Evolutionary conservation across 2,888 invertebrate genomes (phyloP), one percentile per base, ranked within the genome.

Genomic region (Eristalis intricaria): DNA sequence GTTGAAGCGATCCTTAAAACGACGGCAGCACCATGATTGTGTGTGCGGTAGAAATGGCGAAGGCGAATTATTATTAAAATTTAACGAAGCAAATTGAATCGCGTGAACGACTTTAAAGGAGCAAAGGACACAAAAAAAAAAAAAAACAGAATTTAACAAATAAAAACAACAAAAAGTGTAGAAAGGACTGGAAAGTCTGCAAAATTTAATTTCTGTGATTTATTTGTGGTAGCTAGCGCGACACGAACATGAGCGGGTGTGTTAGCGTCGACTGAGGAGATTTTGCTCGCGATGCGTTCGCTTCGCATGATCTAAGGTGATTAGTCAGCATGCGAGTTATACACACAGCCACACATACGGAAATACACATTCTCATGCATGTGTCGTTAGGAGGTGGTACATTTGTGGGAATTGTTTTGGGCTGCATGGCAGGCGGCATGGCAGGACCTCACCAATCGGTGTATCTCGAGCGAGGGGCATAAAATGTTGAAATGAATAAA

Each of bases 71-170:
- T 86, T 86, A 86, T 86, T 86, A 86, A 86, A 86, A 86, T 86
- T 86, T 82, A 86, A 86, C 86, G 86, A 86, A 86, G 86, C 86
- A 86, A 86, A 86, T 86, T 86, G 86, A 86, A 86, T 86, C 86
- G 86, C 86, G 86, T 86, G 86, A 86, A 82, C 86, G 86, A 86
- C 82, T 86, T 86, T 82, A 86, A 82, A 82, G 82, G 78, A 86
- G 86, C 86, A 86, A 78, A 79, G 78, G 82, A 86, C 82, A 78
- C 74, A 58, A 63, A 50, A 50, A 50, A 50, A n/a, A n/a, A 43
- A 43, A 2, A 43, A 43, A n/a, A 4, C 4, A n/a, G n/a, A 78
- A 66, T 75, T 78, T 78, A 61, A 78, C 73, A 70, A 82, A 86
- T 66, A 82, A 82, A 74, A 82, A 65, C 64, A 70, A 69, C 5